Percentiles rank a stretch among this genome's conserved stretches.
Conservation (phyloP, 1,140 invertebrate genomes). For the Agrypnia vestita region DNA sequence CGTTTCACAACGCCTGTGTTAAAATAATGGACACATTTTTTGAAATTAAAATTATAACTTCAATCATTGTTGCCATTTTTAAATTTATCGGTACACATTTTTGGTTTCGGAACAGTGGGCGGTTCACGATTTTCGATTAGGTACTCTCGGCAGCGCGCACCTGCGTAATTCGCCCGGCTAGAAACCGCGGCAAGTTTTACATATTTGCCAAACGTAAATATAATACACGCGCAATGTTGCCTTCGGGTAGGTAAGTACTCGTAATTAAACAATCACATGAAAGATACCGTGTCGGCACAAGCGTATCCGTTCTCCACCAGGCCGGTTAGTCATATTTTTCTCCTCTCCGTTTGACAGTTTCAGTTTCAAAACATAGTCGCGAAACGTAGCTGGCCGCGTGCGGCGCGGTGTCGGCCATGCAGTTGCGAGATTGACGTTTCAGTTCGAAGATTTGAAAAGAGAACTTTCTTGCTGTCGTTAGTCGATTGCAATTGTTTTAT, state of each 20-base stretch:
- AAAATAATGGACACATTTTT: neutral
- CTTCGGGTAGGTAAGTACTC: neutral
- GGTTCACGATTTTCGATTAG: neutral
- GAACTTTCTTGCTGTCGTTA: no score
- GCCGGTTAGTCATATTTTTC: constrained; percentile 1
- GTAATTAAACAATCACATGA: constrained; percentile 1
- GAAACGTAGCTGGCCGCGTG: constrained; percentile 23
- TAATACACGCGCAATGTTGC: neutral
- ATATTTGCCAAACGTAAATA: constrained; percentile 1
- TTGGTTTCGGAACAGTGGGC: neutral
- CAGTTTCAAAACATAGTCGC: constrained; percentile 36
- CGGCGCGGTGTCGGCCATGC: constrained; percentile 6
- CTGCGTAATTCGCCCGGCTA: neutral
- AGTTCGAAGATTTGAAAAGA: neutral
- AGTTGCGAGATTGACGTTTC: neutral
- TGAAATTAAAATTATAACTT: neutral
- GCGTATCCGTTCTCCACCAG: neutral
- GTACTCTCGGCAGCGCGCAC: neutral
- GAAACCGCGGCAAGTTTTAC: neutral
- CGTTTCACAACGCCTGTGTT: no score
- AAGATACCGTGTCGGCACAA: neutral
- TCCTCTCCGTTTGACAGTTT: constrained; percentile 40
- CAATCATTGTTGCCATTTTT: neutral
- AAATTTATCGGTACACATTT: neutral
- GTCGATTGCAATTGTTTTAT: no score